Base-by-base conservation (phyloP, 2,797 vertebrate species). In the Ctenosaura bakeri region DNA sequence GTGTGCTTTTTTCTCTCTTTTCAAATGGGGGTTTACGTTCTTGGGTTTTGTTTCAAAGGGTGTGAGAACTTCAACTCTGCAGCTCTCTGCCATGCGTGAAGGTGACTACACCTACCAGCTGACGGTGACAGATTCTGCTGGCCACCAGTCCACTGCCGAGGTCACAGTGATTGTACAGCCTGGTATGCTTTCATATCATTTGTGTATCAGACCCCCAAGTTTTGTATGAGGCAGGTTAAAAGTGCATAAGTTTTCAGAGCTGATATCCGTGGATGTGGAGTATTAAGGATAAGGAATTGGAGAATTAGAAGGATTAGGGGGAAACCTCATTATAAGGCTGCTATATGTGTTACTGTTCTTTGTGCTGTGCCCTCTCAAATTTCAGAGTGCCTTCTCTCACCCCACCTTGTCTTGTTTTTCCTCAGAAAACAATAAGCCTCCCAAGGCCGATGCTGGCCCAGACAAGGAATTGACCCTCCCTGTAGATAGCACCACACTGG, bases 51-150 rank as follows among this genome's bases (percentile, higher is more conserved):
- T 66, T 90, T 90, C 64, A 0, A 91, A 99, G 99, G 99, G 99
- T 0, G 99, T 99, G 69, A 97, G 98, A 92, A 99, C 98, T 0
- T 97, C 98, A 0, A 97, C 95, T 85, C 96, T 99, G 66, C 99
- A 99, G 97, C 98, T 99, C 82, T 99, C 99, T 4, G 98, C 98
- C 5, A 98, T 99, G 98, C 98, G 99, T 95, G 99, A 99, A 96
- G 99, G 99, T 74, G 99, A 99, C 96, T 99, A 99, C 93, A 99
- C 99, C 86, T 99, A 99, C 95, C 98, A 99, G 96, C 98, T 99
- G 80, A 99, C 98, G 0, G 98, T 99, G 92, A 99, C 98, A 0
- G 99, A 99, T 97, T 98, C 98, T 0, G 96, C 98, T 29, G 98
- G 98, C 89, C 99, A 99, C 95, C 99, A 99, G 94, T 98, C 98